These are phyloP conservation scores for Morbakka virulenta DNA, from an alignment of 30 jellyfish, hydroid and myxozoan species.

Conservation along the genomic window DNA sequence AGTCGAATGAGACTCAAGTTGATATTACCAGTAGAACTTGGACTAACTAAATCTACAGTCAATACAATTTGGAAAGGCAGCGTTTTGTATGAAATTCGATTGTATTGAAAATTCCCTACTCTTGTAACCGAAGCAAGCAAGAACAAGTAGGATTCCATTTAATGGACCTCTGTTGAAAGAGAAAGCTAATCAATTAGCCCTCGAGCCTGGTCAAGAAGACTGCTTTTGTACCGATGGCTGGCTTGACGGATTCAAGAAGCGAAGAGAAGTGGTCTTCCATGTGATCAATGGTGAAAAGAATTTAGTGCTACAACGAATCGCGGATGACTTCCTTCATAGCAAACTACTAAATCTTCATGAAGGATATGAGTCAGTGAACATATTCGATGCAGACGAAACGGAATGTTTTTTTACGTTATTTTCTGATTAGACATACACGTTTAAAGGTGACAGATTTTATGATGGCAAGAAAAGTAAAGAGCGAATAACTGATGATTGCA, in stretches of 20 bases:
- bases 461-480: constrained; percentile 8
- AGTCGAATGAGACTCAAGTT: not conserved
- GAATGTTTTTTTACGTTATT: not conserved
- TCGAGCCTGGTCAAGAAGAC: not conserved
- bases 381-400: constrained; percentile 6
- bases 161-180: no score
- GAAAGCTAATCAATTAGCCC: no score
- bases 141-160: not conserved
- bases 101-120: no score
- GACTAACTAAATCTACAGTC: constrained; percentile 20
- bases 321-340: no score
- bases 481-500: no score
- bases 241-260: no score
- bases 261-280: not conserved
- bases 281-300: no score
- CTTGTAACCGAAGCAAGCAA: not conserved
- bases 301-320: no score
- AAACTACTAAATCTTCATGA: no score
- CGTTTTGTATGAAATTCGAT: no score
- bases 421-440: constrained; percentile 8
- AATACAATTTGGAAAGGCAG: constrained; percentile 14
- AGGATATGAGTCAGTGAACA: constrained; percentile 3
- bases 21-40: no score
- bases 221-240: constrained; percentile 2
- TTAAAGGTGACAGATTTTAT: no score